Base-by-base conservation (phyloP, 2,113 vertebrate genomes). In the Brachyhypopomus gauderio region DNA sequence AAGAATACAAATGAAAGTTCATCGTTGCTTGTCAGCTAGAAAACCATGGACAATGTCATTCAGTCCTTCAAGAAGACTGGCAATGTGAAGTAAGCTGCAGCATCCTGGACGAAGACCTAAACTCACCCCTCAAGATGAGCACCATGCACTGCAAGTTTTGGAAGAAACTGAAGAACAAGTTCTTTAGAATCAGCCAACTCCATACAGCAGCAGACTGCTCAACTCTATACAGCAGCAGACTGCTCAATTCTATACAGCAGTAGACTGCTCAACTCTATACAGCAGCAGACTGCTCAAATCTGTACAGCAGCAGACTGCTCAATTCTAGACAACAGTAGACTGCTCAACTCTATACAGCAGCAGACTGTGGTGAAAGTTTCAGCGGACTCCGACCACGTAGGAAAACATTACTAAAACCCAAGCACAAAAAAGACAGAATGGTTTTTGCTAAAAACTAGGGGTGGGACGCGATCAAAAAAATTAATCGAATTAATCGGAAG, bases 401-500 rank as follows among this genome's bases (percentile, higher is more conserved):
- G 1, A 60, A 60, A 60, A 1, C n/a, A 6, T 60, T 60, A 60
- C 58, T 60, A 60, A 60, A 60, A 60, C 2, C 58, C 58, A 60
- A 60, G 58, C 11, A 60, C 56, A 60, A 60, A 60, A 60, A 60
- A 60, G 58, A 60, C 58, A 22, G 58, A 60, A 60, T 60, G 58
- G 58, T 9, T 60, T 60, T 60, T 60, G 58, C 58, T 60, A 14
- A 60, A 20, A n/a, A n/a, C n/a, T n/a, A n/a, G n/a, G n/a, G n/a
- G n/a, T n/a, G n/a, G n/a, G n/a, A n/a, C n/a, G n/a, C n/a, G n/a
- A n/a, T n/a, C n/a, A n/a, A n/a, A n/a, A n/a, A n/a, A n/a, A n/a
- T n/a, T n/a, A n/a, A n/a, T n/a, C n/a, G n/a, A n/a, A n/a, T n/a
- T n/a, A n/a, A n/a, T n/a, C n/a, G n/a, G n/a, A n/a, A n/a, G n/a